Conservation (phyloP, 2,797 vertebrate genomes). For the Chromis chromis region DNA sequence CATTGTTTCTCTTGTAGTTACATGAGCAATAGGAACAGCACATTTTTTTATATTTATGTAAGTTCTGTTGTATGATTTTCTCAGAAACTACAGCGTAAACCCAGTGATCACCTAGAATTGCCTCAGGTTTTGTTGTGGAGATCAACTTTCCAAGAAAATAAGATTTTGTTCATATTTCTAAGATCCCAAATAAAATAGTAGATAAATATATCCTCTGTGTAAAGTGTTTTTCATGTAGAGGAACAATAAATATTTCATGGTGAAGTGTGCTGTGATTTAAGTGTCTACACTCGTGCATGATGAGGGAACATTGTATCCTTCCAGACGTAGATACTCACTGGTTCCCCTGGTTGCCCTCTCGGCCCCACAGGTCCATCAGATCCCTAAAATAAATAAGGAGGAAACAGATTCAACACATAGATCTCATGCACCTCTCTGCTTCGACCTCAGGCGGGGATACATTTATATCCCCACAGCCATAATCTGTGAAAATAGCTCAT, state of each 20-base stretch:
- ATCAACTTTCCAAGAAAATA: constrained; percentile 4
- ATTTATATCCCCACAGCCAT: constrained; percentile 61
- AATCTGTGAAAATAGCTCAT: constrained; percentile 67
- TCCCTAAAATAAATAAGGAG: constrained; percentile 82
- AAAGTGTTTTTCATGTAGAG: not conserved
- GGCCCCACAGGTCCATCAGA: constrained; percentile 88
- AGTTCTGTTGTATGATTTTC: constrained; percentile 16
- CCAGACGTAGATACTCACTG: constrained; percentile 85
- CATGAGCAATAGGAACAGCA: constrained; percentile 1
- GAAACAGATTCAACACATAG: constrained; percentile 34
- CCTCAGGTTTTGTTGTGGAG: constrained; percentile 17
- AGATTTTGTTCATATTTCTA: constrained; percentile 3
- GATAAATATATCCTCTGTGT: constrained; percentile 4
- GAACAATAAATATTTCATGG: not conserved
- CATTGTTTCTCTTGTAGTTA: constrained; percentile 7
- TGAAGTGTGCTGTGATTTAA: constrained; percentile 4
- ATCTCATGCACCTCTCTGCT: constrained; percentile 35
- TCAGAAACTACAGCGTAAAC: constrained; percentile 16
- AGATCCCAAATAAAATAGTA: constrained; percentile 5
- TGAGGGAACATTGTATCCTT: not conserved
- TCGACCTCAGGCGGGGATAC: constrained; percentile 37
- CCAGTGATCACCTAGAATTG: constrained; percentile 21
- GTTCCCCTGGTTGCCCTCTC: constrained; percentile 92
- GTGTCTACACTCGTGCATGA: not conserved
- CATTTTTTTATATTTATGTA: constrained; percentile 17